phyloP scores from a whole-genome alignment of 2,113 vertebrate species.

The Anolis carolinensis region DNA sequence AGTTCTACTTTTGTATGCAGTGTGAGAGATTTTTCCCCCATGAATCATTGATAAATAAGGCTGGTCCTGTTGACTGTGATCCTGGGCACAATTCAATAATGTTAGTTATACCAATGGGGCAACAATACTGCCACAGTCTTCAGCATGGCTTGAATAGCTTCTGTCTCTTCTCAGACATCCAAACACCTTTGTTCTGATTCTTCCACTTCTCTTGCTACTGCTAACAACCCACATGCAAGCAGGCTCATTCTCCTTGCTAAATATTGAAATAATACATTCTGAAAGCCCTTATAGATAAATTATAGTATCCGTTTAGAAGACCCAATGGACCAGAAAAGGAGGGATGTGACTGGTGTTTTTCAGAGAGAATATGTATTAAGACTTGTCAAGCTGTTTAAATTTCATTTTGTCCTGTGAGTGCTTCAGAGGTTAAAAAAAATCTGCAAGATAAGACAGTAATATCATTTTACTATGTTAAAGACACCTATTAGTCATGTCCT shows the following conservation, averaged over 20 bases:
- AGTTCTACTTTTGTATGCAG: too few relatives aligned
- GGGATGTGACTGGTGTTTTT: slow-evolving; percentile 40
- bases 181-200: fast-evolving
- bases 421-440: slow-evolving; percentile 65
- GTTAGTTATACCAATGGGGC: too few relatives aligned
- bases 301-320: slow-evolving; percentile 43
- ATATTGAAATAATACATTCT: slow-evolving; percentile 55
- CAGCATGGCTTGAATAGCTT: fast-evolving
- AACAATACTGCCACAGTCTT: too few relatives aligned
- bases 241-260: slow-evolving; percentile 5
- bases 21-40: too few relatives aligned
- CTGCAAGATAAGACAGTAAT: slow-evolving; percentile 73
- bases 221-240: slow-evolving; percentile 28
- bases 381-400: slow-evolving; percentile 55
- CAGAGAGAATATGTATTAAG: slow-evolving; percentile 55
- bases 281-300: slow-evolving; percentile 40
- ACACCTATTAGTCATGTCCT: slow-evolving; percentile 79
- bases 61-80: too few relatives aligned
- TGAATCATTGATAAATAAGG: too few relatives aligned
- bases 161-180: background rate
- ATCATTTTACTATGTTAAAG: slow-evolving; percentile 72
- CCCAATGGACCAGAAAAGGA: slow-evolving; percentile 51
- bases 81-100: too few relatives aligned
- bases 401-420: slow-evolving; percentile 58
- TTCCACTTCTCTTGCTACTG: background rate